Base-by-base conservation (phyloP, 2,888 invertebrate species). In the Mantis religiosa region DNA sequence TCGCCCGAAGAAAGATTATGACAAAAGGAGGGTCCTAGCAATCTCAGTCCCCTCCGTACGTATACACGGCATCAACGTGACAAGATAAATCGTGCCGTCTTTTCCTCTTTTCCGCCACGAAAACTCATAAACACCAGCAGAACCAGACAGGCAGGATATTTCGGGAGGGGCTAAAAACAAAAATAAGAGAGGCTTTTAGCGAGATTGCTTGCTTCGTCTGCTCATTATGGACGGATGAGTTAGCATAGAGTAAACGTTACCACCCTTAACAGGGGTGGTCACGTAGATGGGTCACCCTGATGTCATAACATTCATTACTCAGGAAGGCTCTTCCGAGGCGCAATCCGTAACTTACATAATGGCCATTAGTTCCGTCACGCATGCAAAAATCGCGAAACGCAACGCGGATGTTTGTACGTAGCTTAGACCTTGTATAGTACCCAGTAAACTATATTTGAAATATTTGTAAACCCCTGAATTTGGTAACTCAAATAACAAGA, bases 121-220 rank as follows among this genome's bases (percentile, higher is more conserved):
- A 86, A 86, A 86, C 86, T 86, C 86, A 81, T 86, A 86, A 86
- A 86, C 86, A 86, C 86, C 71, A 86, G 86, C 28, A 86, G 54
- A 54, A 71, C 20, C 54, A 71, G 54, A 71, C 54, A 71, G 54
- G 54, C 54, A 71, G 54, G 54, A 71, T 71, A 71, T 71, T 71
- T 71, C 54, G 54, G 54, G 54, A 71, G 81, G 30, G 81, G 27
- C 86, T 81, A 86, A 81, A 86, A 86, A 86, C 86, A 86, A 86
- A 85, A 86, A 86, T 86, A 86, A 86, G 86, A 25, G 82, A 84
- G 82, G 89, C 89, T 89, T 89, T 89, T 89, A 89, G 87, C 41
- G 85, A 88, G 88, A 89, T 89, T 89, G 85, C 87, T 88, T 81
- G 47, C 47, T 27, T 15, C 85, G 85, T 85, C 54, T 81, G 25